Base-by-base conservation (phyloP, 2,113 vertebrate species). In the Phylloscopus whistleri region DNA sequence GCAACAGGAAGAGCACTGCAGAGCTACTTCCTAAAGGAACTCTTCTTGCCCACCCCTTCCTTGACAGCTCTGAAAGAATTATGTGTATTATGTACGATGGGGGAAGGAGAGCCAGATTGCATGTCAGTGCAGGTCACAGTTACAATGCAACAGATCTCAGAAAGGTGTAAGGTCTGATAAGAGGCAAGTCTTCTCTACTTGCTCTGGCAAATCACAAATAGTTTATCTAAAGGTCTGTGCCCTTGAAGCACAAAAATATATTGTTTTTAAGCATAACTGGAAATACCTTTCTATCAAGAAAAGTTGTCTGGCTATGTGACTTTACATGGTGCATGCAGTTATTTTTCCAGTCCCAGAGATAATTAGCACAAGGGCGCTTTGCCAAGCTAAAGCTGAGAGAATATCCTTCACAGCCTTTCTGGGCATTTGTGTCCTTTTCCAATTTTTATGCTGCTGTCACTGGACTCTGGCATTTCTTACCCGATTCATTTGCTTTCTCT, bases 1-100 rank as follows among this genome's bases (percentile, higher is more conserved):
- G 91, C 93, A 94, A 94, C 90, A 98, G 98, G 98, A 98, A 98
- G 95, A 97, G 93, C 94, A 95, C 72, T 95, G 96, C 93, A 98
- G 96, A 97, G 95, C 93, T 86, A 97, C 97, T 98, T 98, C 98
- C 98, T 98, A 98, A 97, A 97, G 97, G 98, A 97, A 97, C 96
- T 94, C 91, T 96, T 95, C 96, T 95, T 96, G 94, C 96, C 97
- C 97, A 97, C 98, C 98, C 98, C 95, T 97, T 94, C 96, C 96
- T 94, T 98, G 98, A 98, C 98, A 98, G 98, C 94, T 75, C 95
- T 81, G 90, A 79, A 96, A 97, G 98, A 98, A 98, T 98, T 98
- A 98, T 98, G 98, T 96, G 97, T 95, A 97, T 93, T 92, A 85
- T 95, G 78, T 95, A 96, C 26, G 62, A 87, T 46, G 51, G 84